Conservation (phyloP, 2,888 invertebrate species). For the Metopia argyrocephala region DNA sequence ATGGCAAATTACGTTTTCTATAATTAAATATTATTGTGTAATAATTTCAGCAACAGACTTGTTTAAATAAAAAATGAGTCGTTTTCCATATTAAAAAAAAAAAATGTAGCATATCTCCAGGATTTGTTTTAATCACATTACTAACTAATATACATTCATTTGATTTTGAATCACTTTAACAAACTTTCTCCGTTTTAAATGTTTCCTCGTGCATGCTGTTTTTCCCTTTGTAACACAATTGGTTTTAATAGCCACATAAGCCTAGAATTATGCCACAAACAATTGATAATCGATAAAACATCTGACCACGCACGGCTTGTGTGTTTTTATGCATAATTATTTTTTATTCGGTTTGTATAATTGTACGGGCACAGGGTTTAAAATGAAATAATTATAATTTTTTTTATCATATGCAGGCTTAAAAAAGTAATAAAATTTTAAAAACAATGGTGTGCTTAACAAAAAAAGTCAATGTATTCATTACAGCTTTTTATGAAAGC, state of each 20-base stretch:
- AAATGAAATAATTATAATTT: too few species aligned
- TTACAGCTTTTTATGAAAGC: too few species aligned
- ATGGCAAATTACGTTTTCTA: too few species aligned
- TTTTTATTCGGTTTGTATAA: background rate
- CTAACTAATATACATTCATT: background rate
- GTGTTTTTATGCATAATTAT: background rate
- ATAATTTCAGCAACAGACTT: too few species aligned
- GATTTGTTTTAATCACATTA: background rate
- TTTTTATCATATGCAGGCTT: too few species aligned
- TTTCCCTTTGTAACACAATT: background rate
- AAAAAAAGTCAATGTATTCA: too few species aligned
- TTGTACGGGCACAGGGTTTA: too few species aligned
- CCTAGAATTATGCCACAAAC: background rate
- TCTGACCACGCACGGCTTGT: background rate
- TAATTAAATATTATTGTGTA: too few species aligned
- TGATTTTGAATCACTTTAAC: background rate
- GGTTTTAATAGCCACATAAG: background rate
- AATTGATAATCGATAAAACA: constrained; percentile 5
- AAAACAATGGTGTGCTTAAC: too few species aligned
- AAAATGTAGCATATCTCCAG: background rate
- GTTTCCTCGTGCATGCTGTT: background rate
- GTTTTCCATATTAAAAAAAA: background rate
- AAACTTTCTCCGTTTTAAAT: background rate
- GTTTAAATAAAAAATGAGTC: background rate
- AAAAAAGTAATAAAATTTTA: too few species aligned